Conservation (phyloP, 2,888 invertebrate genomes). For the Hartigia nigra region DNA sequence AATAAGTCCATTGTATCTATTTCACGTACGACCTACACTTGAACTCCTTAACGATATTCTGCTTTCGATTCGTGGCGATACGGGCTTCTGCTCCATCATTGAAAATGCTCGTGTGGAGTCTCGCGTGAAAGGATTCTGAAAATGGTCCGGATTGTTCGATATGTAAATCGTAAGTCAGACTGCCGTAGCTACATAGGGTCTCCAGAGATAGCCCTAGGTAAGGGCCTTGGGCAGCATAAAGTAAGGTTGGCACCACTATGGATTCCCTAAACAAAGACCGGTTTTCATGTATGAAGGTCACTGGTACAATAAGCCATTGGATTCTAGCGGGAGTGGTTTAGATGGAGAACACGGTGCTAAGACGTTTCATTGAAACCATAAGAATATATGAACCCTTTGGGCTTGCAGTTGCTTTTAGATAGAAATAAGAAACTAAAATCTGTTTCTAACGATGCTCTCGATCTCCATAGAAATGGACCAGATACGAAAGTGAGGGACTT, state of each 20-base stretch:
- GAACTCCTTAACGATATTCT: background rate
- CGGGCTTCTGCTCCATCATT: background rate
- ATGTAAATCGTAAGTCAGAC: background rate
- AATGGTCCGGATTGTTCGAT: background rate
- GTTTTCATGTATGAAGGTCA: slow-evolving; percentile 63
- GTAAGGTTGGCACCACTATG: slow-evolving; percentile 11
- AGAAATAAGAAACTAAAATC: background rate
- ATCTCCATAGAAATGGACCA: slow-evolving; percentile 15
- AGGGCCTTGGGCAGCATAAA: slow-evolving; percentile 30
- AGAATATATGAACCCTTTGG: background rate
- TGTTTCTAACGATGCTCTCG: slow-evolving; percentile 14
- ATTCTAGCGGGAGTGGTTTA: background rate
- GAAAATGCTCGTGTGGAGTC: background rate
- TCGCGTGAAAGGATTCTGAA: background rate
- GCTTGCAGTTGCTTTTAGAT: background rate
- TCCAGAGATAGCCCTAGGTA: slow-evolving; percentile 21
- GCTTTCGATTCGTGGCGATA: background rate
- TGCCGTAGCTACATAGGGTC: background rate
- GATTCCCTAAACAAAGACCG: slow-evolving; percentile 56
- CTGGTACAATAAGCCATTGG: slow-evolving; percentile 55
- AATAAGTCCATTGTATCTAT: background rate
- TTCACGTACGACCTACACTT: background rate
- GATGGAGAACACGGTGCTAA: background rate
- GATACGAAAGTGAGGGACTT: slow-evolving; percentile 11
- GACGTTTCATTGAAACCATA: background rate